phyloP scores from a whole-genome alignment of 2,888 invertebrate species.

The Sialis lutaria region DNA sequence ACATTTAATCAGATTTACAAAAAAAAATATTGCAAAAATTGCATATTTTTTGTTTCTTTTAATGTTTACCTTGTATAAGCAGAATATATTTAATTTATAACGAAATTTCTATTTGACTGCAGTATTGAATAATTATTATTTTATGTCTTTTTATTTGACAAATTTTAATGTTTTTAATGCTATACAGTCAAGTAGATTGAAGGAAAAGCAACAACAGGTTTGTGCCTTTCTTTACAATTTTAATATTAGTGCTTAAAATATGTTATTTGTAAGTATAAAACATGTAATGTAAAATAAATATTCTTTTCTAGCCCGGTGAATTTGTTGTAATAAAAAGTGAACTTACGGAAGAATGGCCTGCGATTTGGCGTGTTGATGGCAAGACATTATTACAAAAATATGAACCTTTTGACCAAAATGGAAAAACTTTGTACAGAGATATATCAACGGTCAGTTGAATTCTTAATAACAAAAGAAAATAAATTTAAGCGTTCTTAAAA shows the following conservation, averaged over 20 bases:
- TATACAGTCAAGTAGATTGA: slow-evolving; percentile 17
- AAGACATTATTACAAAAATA: slow-evolving; percentile 68
- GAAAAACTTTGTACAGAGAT: slow-evolving; percentile 66
- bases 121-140: too few relatives aligned
- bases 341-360: slow-evolving; percentile 63
- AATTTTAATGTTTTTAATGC: slow-evolving; percentile 7
- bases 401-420: slow-evolving; percentile 66
- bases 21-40: too few relatives aligned
- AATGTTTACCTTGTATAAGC: too few relatives aligned
- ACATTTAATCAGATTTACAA: too few relatives aligned
- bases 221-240: slow-evolving; percentile 1
- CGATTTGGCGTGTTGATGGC: slow-evolving; percentile 83
- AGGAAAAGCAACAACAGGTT: slow-evolving; percentile 19
- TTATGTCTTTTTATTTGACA: neutral
- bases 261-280: neutral
- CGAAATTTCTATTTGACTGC: too few relatives aligned
- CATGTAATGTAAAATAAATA: neutral
- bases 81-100: too few relatives aligned
- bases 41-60: too few relatives aligned
- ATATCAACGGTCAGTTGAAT: slow-evolving; percentile 58
- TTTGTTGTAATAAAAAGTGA: slow-evolving; percentile 78
- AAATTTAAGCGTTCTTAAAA: neutral
- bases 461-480: neutral
- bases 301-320: slow-evolving; percentile 57
- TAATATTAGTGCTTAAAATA: neutral